Percentiles rank a stretch among this genome's conserved stretches.
These are phyloP conservation scores for Chloroclystis v-ata DNA, from an alignment of 2,888 invertebrate genomes.

Conservation along the genomic window DNA sequence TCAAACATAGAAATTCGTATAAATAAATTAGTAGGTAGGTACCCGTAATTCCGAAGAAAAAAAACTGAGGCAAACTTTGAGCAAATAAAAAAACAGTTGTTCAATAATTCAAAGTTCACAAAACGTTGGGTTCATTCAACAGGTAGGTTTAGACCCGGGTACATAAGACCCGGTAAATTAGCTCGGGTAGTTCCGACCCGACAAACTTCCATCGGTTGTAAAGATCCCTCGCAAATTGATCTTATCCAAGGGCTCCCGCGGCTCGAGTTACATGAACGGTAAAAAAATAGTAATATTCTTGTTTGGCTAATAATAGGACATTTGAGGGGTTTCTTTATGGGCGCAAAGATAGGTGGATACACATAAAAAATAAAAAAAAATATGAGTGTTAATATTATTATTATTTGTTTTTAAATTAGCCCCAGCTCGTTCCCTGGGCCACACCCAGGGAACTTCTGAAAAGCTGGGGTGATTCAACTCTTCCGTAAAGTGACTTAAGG, in stretches of 20 bases:
- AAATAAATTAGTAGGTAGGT: too few species aligned
- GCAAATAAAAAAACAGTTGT: too few species aligned
- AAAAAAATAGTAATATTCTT: constrained; percentile 6
- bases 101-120: constrained; percentile 5
- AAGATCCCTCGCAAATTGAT: constrained; percentile 53
- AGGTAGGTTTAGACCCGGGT: constrained; percentile 35
- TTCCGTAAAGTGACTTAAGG: too few species aligned
- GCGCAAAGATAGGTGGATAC: not conserved
- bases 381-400: not conserved
- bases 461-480: too few species aligned
- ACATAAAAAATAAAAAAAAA: not conserved
- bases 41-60: too few species aligned
- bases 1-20: too few species aligned
- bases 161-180: constrained; percentile 39
- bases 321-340: not conserved
- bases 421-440: too few species aligned
- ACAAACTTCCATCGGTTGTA: constrained; percentile 39
- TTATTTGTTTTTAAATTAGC: too few species aligned
- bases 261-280: constrained; percentile 20
- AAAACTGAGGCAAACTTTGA: too few species aligned
- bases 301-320: constrained; percentile 3
- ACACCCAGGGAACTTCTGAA: too few species aligned
- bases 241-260: constrained; percentile 49
- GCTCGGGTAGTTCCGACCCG: constrained; percentile 43
- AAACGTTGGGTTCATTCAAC: constrained; percentile 32